Evolutionary conservation across 2,888 invertebrate species (phyloP).

Genomic region (Rhorus exstirpatorius): DNA sequence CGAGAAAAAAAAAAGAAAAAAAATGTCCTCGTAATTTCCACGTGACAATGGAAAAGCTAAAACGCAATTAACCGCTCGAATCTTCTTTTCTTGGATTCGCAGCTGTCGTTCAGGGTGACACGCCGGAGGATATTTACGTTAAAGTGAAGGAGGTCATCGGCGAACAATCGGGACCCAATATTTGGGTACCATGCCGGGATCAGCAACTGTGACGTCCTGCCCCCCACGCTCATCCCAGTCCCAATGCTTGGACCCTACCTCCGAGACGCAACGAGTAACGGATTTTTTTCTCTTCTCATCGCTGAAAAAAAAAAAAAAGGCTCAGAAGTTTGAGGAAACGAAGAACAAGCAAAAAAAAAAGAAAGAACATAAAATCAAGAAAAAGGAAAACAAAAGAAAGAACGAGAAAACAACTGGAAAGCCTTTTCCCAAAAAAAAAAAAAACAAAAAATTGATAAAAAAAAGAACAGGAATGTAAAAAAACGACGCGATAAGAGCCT

Average conservation of each 20-base stretch:
- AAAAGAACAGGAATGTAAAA: too few relatives aligned
- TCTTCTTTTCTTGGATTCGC: conserved; percentile 68
- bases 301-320: conserved; percentile 74
- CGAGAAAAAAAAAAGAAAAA: background rate
- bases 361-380: too few relatives aligned
- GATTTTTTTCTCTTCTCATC: conserved; percentile 70
- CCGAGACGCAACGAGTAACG: conserved; percentile 81
- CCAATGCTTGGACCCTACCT: conserved; percentile 84
- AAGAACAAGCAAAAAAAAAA: conserved; percentile 18
- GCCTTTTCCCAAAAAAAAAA: conserved; percentile 59
- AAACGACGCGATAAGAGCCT: conserved; percentile 13
- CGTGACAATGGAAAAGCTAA: too few relatives aligned
- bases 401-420: conserved; percentile 44
- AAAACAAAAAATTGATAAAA: conserved; percentile 39
- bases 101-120: conserved; percentile 99
- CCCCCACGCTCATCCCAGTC: conserved; percentile 81
- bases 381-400: conserved; percentile 30
- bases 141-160: conserved; percentile 97
- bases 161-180: conserved; percentile 97
- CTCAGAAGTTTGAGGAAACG: conserved; percentile 12
- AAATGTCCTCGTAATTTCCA: too few relatives aligned
- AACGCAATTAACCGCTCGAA: too few relatives aligned
- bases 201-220: conserved; percentile 95
- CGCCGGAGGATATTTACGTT: conserved; percentile 98
- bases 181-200: conserved; percentile 97